Evolutionary conservation across 2,888 invertebrate genomes (phyloP).

Genomic region (Anodontia alba): DNA sequence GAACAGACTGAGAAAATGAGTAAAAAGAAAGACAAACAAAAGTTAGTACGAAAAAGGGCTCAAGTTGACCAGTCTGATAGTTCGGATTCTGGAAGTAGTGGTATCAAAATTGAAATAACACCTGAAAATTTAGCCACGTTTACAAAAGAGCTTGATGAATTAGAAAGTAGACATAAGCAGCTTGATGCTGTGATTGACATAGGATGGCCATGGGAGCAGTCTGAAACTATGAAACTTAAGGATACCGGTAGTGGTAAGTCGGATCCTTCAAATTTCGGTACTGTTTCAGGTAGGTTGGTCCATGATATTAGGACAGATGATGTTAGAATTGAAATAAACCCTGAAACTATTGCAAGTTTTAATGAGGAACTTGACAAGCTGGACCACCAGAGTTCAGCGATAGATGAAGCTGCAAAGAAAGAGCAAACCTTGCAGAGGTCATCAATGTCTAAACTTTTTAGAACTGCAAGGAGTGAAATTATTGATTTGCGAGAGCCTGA

Average conservation of each 20-base stretch:
- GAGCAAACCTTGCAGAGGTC: not conserved
- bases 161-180: not conserved
- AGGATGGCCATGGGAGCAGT: no score
- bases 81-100: not conserved
- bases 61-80: no score
- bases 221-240: no score
- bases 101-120: not conserved
- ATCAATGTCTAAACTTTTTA: not conserved
- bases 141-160: not conserved
- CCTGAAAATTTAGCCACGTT: not conserved
- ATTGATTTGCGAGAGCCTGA: not conserved
- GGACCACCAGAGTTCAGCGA: not conserved
- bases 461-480: not conserved
- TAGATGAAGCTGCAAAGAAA: not conserved
- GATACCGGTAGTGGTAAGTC: no score
- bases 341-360: not conserved
- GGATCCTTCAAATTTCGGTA: no score
- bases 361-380: not conserved
- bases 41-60: no score
- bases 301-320: not conserved
- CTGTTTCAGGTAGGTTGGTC: not conserved
- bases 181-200: no score
- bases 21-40: no score
- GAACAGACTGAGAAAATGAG: no score
- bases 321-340: not conserved